phyloP scores from a whole-genome alignment of 2,113 vertebrate genomes.

The Onychostoma macrolepis region DNA sequence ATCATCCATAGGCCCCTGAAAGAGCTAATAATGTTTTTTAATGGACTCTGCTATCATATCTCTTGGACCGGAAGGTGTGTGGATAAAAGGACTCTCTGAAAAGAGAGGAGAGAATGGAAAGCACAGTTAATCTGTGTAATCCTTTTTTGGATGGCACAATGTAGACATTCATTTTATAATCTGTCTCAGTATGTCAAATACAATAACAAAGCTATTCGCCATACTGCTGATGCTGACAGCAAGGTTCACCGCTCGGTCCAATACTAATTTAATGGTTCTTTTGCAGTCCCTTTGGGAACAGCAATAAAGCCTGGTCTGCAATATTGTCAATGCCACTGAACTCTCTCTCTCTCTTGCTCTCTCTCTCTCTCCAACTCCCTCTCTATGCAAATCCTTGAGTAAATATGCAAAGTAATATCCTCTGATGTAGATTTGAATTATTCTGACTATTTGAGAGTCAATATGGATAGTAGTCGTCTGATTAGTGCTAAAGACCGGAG shows the following conservation, averaged over 20 bases:
- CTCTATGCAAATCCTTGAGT: slow-evolving; percentile 55
- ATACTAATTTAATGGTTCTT: slow-evolving; percentile 62
- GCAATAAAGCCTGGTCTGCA: slow-evolving; percentile 58
- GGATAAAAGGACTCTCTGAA: slow-evolving; percentile 25
- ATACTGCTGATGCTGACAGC: slow-evolving; percentile 56
- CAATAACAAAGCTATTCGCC: slow-evolving; percentile 53
- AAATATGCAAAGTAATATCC: slow-evolving; percentile 57
- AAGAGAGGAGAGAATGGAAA: slow-evolving; percentile 1
- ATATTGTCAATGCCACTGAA: slow-evolving; percentile 37
- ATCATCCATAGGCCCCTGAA: neutral
- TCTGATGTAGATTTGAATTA: slow-evolving; percentile 57
- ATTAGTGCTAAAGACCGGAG: slow-evolving; percentile 50
- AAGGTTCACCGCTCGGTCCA: slow-evolving; percentile 53
- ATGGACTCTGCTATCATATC: slow-evolving; percentile 16
- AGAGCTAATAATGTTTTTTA: slow-evolving; percentile 18
- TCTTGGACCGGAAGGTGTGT: neutral
- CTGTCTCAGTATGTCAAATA: slow-evolving; percentile 59
- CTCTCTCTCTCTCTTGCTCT: neutral
- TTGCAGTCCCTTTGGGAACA: slow-evolving; percentile 52
- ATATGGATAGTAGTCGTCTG: slow-evolving; percentile 52
- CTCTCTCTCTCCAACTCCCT: neutral
- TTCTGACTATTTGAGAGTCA: slow-evolving; percentile 53
- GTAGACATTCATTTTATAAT: slow-evolving; percentile 52
- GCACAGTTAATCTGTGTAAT: slow-evolving; percentile 36
- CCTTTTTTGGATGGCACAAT: slow-evolving; percentile 38